Evolutionary conservation across 2,888 invertebrate genomes (phyloP), one percentile per base, ranked within the genome.

Genomic region (Lycia hirtaria): DNA sequence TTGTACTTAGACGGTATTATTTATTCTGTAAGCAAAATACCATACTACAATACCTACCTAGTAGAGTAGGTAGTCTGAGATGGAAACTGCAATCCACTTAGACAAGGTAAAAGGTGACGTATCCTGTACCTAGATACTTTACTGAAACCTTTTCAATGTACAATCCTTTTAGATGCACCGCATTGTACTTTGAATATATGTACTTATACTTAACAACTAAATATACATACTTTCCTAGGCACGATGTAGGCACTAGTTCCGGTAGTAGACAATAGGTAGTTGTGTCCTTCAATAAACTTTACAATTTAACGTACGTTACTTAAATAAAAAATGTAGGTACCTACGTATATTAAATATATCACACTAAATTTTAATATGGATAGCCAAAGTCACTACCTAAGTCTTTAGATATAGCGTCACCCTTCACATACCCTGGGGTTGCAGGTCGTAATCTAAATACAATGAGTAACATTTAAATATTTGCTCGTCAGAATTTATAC

Each of bases 121-220:
- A 57, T 30, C 22, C 9, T 9, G 9, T 35, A 33, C 24, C 22
- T 20, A 44, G 12, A n/a, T 51, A 54, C 49, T 54, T 55, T 41
- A 75, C 60, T 60, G 86, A 88, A 88, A 76, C 84, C 85, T 65
- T 70, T 72, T 76, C 63, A 59, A 22, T 9, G 20, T 52, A n/a
- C 75, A 84, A 87, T 86, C 85, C 84, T 75, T 75, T 85, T 85
- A 81, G 40, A 43, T 17, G 48, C 49, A 57, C 49, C n/a, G 48
- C 48, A 57, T 50, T 70, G 68, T 69, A 69, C 48, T 62, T 44
- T 37, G 54, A 54, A 52, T 26, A 1, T n/a, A 26, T n/a, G 15
- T 14, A 3, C 22, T n/a, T n/a, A n/a, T n/a, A n/a, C n/a, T n/a
- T n/a, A 10, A 35, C 9, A n/a, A n/a, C n/a, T 19, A 19, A 19